Percentiles rank a stretch among this genome's conserved stretches.
Conservation (phyloP, 2,888 invertebrate species). For the Meiosimyza decipiens region DNA sequence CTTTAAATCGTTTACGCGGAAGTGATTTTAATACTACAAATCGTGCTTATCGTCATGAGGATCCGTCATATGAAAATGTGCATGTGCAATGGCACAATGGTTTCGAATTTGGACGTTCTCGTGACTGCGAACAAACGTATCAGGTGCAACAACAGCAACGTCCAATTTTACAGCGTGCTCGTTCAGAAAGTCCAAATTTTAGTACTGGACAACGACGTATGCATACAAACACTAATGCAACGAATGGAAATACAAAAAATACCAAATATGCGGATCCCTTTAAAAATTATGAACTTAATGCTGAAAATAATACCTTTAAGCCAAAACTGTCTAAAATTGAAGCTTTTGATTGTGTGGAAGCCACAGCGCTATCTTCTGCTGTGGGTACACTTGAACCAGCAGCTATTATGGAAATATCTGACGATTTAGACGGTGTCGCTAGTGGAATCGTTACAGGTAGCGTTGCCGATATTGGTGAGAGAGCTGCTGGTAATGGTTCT, state of each 20-base stretch:
- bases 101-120: slow-evolving; percentile 65
- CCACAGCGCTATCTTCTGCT: not conserved
- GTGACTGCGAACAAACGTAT: slow-evolving; percentile 56
- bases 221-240: slow-evolving; percentile 46
- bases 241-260: slow-evolving; percentile 33
- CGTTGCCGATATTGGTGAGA: slow-evolving; percentile 25
- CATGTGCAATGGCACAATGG: slow-evolving; percentile 67
- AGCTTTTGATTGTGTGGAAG: slow-evolving; percentile 33
- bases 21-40: slow-evolving; percentile 44
- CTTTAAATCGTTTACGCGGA: slow-evolving; percentile 61
- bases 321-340: slow-evolving; percentile 53
- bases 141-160: slow-evolving; percentile 44
- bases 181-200: slow-evolving; percentile 65
- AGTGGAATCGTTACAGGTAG: slow-evolving; percentile 50
- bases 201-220: slow-evolving; percentile 52
- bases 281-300: slow-evolving; percentile 64
- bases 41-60: slow-evolving; percentile 57
- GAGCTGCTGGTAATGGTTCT: slow-evolving; percentile 12
- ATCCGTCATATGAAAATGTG: slow-evolving; percentile 66
- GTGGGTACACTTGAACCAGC: slow-evolving; percentile 7
- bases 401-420: slow-evolving; percentile 29
- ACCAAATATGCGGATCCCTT: slow-evolving; percentile 61
- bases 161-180: slow-evolving; percentile 59
- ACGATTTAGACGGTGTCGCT: slow-evolving; percentile 49
- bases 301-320: slow-evolving; percentile 63